phyloP scores from a whole-genome alignment of 1,140 invertebrate species.

The Harpegnathos saltator region DNA sequence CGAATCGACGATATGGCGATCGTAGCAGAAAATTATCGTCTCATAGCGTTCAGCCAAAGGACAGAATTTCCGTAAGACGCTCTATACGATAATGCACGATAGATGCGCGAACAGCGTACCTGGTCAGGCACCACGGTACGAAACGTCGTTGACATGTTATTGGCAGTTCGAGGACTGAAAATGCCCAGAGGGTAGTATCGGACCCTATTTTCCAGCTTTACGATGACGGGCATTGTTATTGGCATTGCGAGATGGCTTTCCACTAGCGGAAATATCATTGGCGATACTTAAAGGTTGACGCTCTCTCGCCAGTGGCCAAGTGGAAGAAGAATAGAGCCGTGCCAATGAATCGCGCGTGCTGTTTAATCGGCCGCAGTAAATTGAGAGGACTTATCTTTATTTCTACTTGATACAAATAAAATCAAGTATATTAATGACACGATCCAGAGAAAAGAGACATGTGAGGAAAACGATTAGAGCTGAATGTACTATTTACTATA shows the following conservation, averaged over 20 bases:
- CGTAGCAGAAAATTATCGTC: too few species aligned
- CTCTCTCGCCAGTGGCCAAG: background rate
- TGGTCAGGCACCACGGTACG: constrained; percentile 15
- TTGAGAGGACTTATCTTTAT: too few species aligned
- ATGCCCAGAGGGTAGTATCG: constrained; percentile 73
- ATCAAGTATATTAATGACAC: too few species aligned
- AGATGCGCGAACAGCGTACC: constrained; percentile 8
- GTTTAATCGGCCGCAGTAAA: constrained; percentile 56
- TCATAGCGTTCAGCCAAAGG: constrained; percentile 3
- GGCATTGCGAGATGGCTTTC: constrained; percentile 64
- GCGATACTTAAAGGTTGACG: constrained; percentile 47
- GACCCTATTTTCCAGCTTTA: constrained; percentile 80
- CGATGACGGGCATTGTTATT: constrained; percentile 81
- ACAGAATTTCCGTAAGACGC: background rate
- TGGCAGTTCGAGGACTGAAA: constrained; percentile 78
- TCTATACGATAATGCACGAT: constrained; percentile 19
- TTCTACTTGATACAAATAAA: too few species aligned
- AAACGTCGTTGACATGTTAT: constrained; percentile 74
- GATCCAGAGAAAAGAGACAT: too few species aligned
- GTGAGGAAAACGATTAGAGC: too few species aligned
- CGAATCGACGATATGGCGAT: too few species aligned
- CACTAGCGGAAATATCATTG: constrained; percentile 53
- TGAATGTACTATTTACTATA: too few species aligned
- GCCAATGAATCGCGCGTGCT: constrained; percentile 34
- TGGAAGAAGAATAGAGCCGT: constrained; percentile 5